phyloP scores from a whole-genome alignment of 2,888 invertebrate species.

The Agrotis puta region DNA sequence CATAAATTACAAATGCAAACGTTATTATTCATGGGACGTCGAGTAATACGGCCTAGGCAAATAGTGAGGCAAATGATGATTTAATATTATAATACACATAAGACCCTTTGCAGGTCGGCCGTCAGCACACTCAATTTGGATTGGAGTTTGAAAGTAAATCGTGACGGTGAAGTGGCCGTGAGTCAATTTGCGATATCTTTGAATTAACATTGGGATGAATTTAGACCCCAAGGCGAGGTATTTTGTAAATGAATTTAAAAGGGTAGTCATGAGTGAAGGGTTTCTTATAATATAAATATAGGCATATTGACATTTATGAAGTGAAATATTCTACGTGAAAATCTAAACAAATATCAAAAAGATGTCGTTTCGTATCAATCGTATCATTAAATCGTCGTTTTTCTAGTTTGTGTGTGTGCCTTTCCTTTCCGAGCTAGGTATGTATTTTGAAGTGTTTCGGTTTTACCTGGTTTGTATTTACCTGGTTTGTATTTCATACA shows the following conservation, averaged over 20 bases:
- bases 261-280: slow-evolving; percentile 4
- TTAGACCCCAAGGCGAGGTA: slow-evolving; percentile 6
- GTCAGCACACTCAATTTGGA: slow-evolving; percentile 49
- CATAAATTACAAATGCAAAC: slow-evolving; percentile 47
- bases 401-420: too few relatives aligned
- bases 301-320: neutral
- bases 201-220: slow-evolving; percentile 35
- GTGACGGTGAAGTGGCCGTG: slow-evolving; percentile 18
- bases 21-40: slow-evolving; percentile 47
- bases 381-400: too few relatives aligned
- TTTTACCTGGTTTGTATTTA: too few relatives aligned
- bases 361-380: too few relatives aligned
- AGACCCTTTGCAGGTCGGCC: slow-evolving; percentile 32
- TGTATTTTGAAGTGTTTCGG: too few relatives aligned
- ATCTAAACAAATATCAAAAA: neutral
- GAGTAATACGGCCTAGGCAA: slow-evolving; percentile 51
- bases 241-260: slow-evolving; percentile 28
- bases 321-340: neutral
- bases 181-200: slow-evolving; percentile 55
- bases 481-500: too few relatives aligned
- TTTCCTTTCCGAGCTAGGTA: too few relatives aligned
- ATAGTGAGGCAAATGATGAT: slow-evolving; percentile 59
- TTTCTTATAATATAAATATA: slow-evolving; percentile 10
- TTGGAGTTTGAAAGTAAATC: slow-evolving; percentile 46
- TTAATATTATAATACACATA: slow-evolving; percentile 59